phyloP scores from a whole-genome alignment of 2,113 vertebrate genomes.

The Osmerus eperlanus region DNA sequence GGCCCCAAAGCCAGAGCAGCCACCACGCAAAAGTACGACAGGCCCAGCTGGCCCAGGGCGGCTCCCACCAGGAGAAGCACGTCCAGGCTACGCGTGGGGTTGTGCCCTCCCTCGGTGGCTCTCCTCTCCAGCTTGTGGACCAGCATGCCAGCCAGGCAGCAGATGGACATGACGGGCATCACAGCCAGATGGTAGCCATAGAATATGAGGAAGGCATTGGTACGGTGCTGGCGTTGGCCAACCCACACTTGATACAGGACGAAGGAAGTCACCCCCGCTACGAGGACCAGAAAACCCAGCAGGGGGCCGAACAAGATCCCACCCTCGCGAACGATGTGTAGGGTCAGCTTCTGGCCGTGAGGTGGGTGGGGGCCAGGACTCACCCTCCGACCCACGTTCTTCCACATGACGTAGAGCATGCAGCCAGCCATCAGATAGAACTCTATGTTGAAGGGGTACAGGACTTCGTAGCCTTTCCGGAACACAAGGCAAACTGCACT shows the following conservation, averaged over 20 bases:
- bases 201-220: conserved; percentile 73
- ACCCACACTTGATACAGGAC: conserved; percentile 82
- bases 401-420: conserved; percentile 90
- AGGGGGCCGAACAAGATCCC: conserved; percentile 65
- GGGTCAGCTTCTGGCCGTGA: conserved; percentile 55
- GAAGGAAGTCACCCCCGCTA: conserved; percentile 70
- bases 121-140: conserved; percentile 75
- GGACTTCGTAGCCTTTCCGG: conserved; percentile 80
- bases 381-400: conserved; percentile 79
- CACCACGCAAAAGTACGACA: conserved; percentile 88
- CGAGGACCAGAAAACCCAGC: conserved; percentile 66
- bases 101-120: conserved; percentile 71
- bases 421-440: conserved; percentile 83
- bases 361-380: background rate
- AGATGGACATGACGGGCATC: conserved; percentile 78
- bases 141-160: conserved; percentile 66
- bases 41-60: conserved; percentile 77
- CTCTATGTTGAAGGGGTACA: conserved; percentile 89
- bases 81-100: conserved; percentile 85
- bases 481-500: conserved; percentile 71
- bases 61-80: conserved; percentile 78
- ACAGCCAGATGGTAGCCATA: conserved; percentile 77
- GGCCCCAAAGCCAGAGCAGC: conserved; percentile 73
- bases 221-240: conserved; percentile 22
- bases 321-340: conserved; percentile 55